Base-by-base conservation (phyloP, 2,888 invertebrate genomes). In the Platerodrilus igneus region DNA sequence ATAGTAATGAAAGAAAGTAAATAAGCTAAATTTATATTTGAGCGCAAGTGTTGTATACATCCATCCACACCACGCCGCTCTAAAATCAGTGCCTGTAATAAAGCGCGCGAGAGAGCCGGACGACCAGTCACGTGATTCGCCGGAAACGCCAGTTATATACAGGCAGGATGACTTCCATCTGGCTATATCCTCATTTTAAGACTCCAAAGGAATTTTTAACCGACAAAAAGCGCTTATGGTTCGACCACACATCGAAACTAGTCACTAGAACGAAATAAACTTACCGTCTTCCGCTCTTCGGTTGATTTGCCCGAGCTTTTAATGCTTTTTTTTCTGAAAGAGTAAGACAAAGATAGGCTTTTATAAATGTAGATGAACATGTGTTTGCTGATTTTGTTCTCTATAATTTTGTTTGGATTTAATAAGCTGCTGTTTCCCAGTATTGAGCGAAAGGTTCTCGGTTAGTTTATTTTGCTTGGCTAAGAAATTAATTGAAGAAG, bases 101-200 rank as follows among this genome's bases (percentile, higher is more conserved):
- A 41, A 35, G 41, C 33, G 37, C 66, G 66, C 66, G 67, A 63
- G 60, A 64, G 32, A 42, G 42, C 62, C 65, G 66, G 67, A 62
- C 63, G 65, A 62, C 62, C 63, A 66, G 60, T 59, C 60, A 63
- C 67, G 65, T 66, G 68, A 53, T 41, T 46, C 64, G 64, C 67
- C 71, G 72, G 71, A 71, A 66, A 72, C 74, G 73, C 72, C 71
- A 73, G 74, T 76, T 76, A 77, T 75, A 74, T 56, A 59, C 57
- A 57, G 59, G 57, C 63, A 62, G 64, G 65, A 65, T 64, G 65
- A 63, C 63, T 65, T 65, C 64, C 65, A 65, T 65, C 63, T 65
- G 64, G 61, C 57, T 58, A 63, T 63, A 65, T 65, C 63, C 65
- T 62, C 60, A 62, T 63, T 62, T 60, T 57, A 57, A 55, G 51